Conservation (phyloP, 1,140 invertebrate genomes). For the Drosophila pectinifera region DNA sequence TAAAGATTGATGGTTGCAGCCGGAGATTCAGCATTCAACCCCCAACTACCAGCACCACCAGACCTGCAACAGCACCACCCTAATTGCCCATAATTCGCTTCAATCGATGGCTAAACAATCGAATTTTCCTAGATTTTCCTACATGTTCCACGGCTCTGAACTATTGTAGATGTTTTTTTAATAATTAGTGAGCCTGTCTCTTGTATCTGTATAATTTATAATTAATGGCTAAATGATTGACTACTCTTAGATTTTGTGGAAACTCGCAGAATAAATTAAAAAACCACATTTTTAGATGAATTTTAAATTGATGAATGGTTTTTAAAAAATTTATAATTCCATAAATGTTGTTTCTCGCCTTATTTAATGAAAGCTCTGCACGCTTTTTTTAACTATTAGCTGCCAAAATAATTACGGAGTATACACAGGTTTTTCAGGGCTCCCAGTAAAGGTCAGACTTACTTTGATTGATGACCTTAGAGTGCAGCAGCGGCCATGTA, state of each 20-base stretch:
- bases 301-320: background rate
- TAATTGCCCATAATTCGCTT: conserved; percentile 54
- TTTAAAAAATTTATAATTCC: too few species aligned
- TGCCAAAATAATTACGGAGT: background rate
- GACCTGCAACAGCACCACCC: background rate
- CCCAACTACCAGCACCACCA: background rate
- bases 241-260: background rate
- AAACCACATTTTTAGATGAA: background rate
- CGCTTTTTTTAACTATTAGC: too few species aligned
- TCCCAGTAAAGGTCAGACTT: background rate
- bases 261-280: background rate
- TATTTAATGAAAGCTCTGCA: too few species aligned
- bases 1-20: conserved; percentile 68
- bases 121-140: background rate
- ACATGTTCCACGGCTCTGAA: background rate
- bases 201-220: background rate
- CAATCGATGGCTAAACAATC: conserved; percentile 27
- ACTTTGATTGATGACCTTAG: conserved; percentile 16
- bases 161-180: background rate
- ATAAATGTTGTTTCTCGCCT: too few species aligned
- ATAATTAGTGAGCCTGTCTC: background rate
- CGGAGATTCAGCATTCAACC: background rate
- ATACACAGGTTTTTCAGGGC: background rate
- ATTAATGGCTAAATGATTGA: background rate
- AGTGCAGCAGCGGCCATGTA: conserved; percentile 1